Evolutionary conservation across 2,113 vertebrate genomes (phyloP).

Genomic region (Callorhinus ursinus): DNA sequence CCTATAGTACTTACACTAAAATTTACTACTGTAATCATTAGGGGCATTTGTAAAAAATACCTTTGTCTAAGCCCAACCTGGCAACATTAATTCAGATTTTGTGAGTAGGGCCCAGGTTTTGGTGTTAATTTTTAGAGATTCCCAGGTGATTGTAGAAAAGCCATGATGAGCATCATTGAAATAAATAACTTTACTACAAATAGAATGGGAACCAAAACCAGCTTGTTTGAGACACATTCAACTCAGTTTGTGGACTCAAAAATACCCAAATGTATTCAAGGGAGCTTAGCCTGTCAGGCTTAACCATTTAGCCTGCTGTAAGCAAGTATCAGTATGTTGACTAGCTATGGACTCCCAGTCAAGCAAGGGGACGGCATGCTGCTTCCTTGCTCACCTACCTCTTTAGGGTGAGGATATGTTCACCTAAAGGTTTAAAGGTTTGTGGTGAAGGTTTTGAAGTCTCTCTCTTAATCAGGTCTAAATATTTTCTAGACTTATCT

Average conservation of each 20-base stretch:
- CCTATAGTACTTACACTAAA: neutral
- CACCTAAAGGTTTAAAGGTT: neutral
- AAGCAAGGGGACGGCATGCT: no score
- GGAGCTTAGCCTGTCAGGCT: no score
- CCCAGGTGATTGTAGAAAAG: neutral
- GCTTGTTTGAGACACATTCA: neutral
- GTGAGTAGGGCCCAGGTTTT: neutral
- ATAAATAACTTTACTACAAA: neutral
- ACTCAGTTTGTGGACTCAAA: neutral
- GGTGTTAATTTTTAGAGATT: neutral
- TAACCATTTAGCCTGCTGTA: neutral
- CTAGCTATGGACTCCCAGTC: fast-evolving
- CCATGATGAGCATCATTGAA: neutral
- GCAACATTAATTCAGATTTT: neutral
- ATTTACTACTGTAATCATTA: neutral
- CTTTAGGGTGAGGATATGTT: neutral
- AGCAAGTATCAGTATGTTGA: fast-evolving
- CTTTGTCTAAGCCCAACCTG: neutral
- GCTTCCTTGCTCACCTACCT: neutral
- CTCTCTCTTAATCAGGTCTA: neutral
- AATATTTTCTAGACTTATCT: neutral
- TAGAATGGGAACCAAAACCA: neutral
- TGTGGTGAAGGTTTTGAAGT: neutral
- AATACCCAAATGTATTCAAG: neutral
- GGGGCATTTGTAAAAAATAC: neutral